Conservation (phyloP, 2,888 invertebrate genomes). For the Caenorhabditis zanzibari region DNA sequence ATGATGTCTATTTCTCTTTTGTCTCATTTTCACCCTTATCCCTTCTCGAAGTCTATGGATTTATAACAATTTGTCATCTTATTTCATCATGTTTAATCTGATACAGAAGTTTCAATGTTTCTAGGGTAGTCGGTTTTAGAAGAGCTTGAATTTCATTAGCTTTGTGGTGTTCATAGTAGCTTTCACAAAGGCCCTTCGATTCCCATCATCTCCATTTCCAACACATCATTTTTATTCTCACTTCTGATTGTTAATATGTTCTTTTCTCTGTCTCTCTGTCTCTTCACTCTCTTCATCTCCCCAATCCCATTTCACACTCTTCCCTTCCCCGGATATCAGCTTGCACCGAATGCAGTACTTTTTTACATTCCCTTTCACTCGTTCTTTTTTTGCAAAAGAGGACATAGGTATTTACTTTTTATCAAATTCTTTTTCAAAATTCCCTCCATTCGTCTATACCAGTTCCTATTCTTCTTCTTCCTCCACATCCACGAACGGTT, state of each 20-base stretch:
- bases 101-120: too few relatives aligned
- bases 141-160: too few relatives aligned
- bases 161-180: too few relatives aligned
- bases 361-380: background rate
- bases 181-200: background rate
- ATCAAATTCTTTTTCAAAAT: slow-evolving; percentile 36
- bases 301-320: slow-evolving; percentile 6
- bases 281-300: too few relatives aligned
- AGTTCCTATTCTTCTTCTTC: slow-evolving; percentile 25
- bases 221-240: background rate
- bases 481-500: slow-evolving; percentile 47
- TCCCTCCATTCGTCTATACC: background rate
- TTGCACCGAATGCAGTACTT: slow-evolving; percentile 16
- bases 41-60: background rate
- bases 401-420: slow-evolving; percentile 40
- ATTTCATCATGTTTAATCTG: background rate
- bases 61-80: background rate
- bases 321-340: slow-evolving; percentile 34
- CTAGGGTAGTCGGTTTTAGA: too few relatives aligned
- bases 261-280: slow-evolving; percentile 11
- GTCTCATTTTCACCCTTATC: background rate
- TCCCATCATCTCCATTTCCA: background rate
- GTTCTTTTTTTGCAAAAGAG: background rate
- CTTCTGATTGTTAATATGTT: slow-evolving; percentile 21
- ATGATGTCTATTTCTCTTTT: slow-evolving; percentile 29